Conservation (phyloP, 2,888 invertebrate species). For the Carterocephalus palaemon region DNA sequence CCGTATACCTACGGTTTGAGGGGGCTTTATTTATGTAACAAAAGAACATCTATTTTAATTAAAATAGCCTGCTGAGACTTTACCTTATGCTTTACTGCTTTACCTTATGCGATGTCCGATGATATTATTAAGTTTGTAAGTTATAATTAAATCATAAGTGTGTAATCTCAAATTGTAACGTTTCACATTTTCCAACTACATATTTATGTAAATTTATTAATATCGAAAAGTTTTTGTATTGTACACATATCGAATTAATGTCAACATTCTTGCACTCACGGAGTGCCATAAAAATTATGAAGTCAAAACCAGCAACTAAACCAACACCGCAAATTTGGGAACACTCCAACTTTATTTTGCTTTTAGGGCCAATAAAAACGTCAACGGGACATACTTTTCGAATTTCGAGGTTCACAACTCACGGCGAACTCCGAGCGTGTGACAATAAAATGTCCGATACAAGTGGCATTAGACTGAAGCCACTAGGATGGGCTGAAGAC, state of each 20-base stretch:
- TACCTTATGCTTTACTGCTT: no score
- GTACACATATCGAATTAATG: neutral
- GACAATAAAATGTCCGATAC: conserved; percentile 73
- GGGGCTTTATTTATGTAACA: no score
- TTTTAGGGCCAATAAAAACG: conserved; percentile 69
- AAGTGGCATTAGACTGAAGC: conserved; percentile 70
- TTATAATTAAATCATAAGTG: no score
- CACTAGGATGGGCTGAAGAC: conserved; percentile 60
- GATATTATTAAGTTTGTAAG: no score
- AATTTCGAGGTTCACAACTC: conserved; percentile 63
- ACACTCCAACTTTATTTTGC: conserved; percentile 65
- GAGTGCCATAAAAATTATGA: conserved; percentile 19
- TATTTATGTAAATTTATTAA: no score
- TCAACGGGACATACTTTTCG: conserved; percentile 63
- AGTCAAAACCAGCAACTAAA: conserved; percentile 35
- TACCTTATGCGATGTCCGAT: no score
- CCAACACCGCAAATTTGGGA: conserved; percentile 59
- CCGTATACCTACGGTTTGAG: no score
- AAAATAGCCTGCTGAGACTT: no score
- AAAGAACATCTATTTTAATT: no score
- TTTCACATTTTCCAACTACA: no score
- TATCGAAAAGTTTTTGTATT: neutral
- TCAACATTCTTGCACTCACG: conserved; percentile 4
- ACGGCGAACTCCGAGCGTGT: conserved; percentile 62
- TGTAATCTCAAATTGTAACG: no score